Conservation (phyloP, 2,113 vertebrate genomes). For the Labrus mixtus region DNA sequence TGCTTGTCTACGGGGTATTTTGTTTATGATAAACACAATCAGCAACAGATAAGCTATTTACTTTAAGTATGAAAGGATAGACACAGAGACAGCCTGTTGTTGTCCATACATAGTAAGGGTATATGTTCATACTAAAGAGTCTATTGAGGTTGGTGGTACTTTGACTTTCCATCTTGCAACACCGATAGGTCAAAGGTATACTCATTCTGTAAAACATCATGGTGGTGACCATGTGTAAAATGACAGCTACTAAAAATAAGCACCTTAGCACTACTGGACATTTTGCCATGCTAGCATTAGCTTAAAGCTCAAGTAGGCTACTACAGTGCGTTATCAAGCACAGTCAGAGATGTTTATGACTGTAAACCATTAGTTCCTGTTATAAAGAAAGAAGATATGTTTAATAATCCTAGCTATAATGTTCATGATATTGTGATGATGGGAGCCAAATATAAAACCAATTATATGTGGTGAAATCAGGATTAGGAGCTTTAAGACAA, state of each 20-base stretch:
- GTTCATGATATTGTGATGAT: background rate
- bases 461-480: background rate
- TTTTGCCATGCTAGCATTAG: background rate
- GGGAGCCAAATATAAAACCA: background rate
- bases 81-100: background rate
- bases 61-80: background rate
- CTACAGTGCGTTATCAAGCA: background rate
- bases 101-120: too few relatives aligned
- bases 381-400: background rate
- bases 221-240: too few relatives aligned
- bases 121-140: background rate
- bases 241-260: too few relatives aligned
- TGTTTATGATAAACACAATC: slow-evolving; percentile 15
- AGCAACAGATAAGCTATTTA: slow-evolving; percentile 5
- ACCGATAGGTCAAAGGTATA: too few relatives aligned
- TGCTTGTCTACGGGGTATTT: slow-evolving; percentile 14
- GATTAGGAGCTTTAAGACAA: background rate
- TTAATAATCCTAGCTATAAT: background rate
- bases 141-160: background rate
- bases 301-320: background rate
- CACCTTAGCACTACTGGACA: background rate
- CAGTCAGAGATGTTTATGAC: too few relatives aligned
- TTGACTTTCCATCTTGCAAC: too few relatives aligned
- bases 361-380: background rate
- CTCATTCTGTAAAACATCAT: too few relatives aligned